Percentiles rank a stretch among this genome's conserved stretches.
These are phyloP conservation scores for Parambassis ranga DNA, from an alignment of 2,797 vertebrate species.

Conservation along the genomic window DNA sequence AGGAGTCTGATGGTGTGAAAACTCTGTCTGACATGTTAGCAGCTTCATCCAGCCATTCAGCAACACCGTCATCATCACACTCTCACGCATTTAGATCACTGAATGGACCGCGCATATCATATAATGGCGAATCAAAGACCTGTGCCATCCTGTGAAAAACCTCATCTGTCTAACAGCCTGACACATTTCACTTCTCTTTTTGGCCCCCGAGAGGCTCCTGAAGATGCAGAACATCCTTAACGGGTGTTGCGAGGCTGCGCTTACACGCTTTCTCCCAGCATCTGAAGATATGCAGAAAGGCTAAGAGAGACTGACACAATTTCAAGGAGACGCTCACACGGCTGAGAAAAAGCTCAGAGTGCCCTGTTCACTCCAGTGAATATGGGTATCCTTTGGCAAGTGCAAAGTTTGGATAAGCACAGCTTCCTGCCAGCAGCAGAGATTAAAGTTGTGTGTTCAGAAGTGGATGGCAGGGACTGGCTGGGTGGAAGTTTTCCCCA, in stretches of 20 bases:
- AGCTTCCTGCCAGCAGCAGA: constrained; percentile 66
- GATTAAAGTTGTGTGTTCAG: constrained; percentile 71
- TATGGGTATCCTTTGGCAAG: constrained; percentile 67
- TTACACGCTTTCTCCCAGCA: constrained; percentile 42
- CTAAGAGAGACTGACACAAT: constrained; percentile 64
- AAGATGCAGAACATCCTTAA: constrained; percentile 65
- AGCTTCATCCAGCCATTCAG: constrained; percentile 64
- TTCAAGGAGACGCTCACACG: constrained; percentile 55
- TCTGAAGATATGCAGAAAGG: constrained; percentile 60
- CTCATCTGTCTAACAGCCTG: constrained; percentile 65
- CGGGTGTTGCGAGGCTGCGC: constrained; percentile 49
- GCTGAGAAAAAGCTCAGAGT: constrained; percentile 52
- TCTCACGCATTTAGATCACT: constrained; percentile 69
- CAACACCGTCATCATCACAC: constrained; percentile 63
- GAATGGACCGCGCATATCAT: constrained; percentile 67
- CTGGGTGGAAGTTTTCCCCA: constrained; percentile 62
- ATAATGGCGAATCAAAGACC: constrained; percentile 60
- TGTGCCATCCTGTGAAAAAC: constrained; percentile 58
- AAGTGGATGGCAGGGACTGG: constrained; percentile 62
- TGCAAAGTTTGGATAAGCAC: constrained; percentile 67
- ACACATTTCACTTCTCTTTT: constrained; percentile 59
- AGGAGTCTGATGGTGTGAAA: constrained; percentile 73
- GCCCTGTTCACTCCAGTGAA: constrained; percentile 64
- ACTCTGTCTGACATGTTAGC: constrained; percentile 72
- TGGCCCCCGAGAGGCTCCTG: constrained; percentile 48